Evolutionary conservation across 2,797 vertebrate genomes (phyloP).

Genomic region (Bovichtus diacanthus): DNA sequence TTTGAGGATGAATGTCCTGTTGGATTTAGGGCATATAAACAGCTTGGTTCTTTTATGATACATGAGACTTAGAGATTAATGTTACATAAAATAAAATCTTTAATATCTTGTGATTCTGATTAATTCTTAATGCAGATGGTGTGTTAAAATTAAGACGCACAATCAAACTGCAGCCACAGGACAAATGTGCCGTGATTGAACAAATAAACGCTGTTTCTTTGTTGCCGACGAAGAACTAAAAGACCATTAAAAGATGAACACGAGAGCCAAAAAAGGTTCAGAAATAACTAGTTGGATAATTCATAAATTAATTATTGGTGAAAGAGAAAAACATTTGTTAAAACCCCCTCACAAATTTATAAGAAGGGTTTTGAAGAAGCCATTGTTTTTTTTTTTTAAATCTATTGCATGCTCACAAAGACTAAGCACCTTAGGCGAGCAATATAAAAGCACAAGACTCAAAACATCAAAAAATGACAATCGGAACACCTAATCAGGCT

Average conservation of each 20-base stretch:
- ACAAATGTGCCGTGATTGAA: constrained; percentile 1
- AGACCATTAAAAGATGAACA: not conserved
- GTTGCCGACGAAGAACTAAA: not conserved
- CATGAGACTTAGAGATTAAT: constrained; percentile 73
- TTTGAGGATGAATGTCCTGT: constrained; percentile 60
- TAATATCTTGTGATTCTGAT: constrained; percentile 77
- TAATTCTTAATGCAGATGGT: constrained; percentile 75
- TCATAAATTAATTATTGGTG: not conserved
- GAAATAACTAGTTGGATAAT: constrained; percentile 7
- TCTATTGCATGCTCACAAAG: constrained; percentile 45
- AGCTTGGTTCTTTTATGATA: constrained; percentile 76
- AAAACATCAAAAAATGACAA: constrained; percentile 44
- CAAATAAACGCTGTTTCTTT: not conserved
- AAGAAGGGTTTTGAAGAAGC: constrained; percentile 6
- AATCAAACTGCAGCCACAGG: constrained; percentile 12
- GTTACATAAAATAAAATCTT: constrained; percentile 74
- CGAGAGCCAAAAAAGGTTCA: not conserved
- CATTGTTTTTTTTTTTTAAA: constrained; percentile 38
- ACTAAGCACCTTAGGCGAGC: constrained; percentile 59
- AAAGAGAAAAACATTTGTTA: constrained; percentile 8
- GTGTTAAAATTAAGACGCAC: constrained; percentile 52
- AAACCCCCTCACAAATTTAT: constrained; percentile 33
- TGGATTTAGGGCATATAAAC: constrained; percentile 80
- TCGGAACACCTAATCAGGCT: constrained; percentile 64
- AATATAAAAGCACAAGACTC: constrained; percentile 59